Evolutionary conservation across 2,113 vertebrate genomes (phyloP).

Genomic region (Gadus macrocephalus): DNA sequence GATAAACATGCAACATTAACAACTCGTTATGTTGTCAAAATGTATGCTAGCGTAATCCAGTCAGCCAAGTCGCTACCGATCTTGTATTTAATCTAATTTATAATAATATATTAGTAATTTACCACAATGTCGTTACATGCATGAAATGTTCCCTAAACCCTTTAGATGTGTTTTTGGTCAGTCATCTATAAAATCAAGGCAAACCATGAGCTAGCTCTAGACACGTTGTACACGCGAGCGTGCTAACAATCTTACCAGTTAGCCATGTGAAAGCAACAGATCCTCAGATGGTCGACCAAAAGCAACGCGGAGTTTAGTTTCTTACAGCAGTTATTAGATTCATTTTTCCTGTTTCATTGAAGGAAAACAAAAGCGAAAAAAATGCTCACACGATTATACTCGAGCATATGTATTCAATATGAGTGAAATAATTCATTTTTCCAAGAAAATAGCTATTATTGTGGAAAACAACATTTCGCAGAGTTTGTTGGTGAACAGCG

Average conservation of each 20-base stretch:
- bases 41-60: no score
- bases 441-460: neutral
- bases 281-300: conserved; percentile 33
- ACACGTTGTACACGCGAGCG: neutral
- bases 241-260: conserved; percentile 30
- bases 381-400: rapidly evolving
- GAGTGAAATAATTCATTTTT: neutral
- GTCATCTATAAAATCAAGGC: no score
- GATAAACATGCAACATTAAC: no score
- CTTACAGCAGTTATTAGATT: neutral
- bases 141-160: no score
- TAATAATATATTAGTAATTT: no score
- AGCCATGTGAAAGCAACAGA: conserved; percentile 42
- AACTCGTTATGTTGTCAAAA: no score
- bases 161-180: no score
- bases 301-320: conserved; percentile 27
- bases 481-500: conserved; percentile 42
- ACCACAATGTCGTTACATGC: no score
- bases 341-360: neutral
- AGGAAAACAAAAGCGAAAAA: neutral
- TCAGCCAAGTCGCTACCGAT: no score
- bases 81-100: no score
- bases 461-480: conserved; percentile 31
- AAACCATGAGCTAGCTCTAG: no score
- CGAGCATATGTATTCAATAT: no score